Percentiles rank a stretch among this genome's conserved stretches.
Evolutionary conservation across 1,140 invertebrate genomes (phyloP).

Genomic region (Lucilia sericata): DNA sequence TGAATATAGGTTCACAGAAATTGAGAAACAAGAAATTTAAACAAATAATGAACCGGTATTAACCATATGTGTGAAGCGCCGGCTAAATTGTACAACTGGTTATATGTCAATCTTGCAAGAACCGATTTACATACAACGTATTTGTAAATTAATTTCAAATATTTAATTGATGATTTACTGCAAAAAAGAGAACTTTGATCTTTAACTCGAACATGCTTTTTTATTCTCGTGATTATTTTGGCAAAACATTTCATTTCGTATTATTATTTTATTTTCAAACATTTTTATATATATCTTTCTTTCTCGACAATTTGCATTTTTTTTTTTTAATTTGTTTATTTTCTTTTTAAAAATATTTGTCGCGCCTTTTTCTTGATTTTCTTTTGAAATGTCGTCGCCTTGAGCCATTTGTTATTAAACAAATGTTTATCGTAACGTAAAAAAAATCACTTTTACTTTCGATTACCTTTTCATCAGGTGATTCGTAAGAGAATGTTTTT

Average conservation of each 20-base stretch:
- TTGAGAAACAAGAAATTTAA: neutral
- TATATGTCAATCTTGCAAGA: neutral
- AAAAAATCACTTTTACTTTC: slow-evolving; percentile 15
- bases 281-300: neutral
- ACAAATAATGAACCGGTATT: neutral
- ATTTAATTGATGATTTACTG: neutral
- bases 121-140: neutral
- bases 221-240: slow-evolving; percentile 12
- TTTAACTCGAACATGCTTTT: neutral
- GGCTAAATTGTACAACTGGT: neutral
- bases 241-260: neutral
- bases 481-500: neutral
- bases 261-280: neutral
- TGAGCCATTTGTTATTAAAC: neutral
- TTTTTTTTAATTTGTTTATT: neutral
- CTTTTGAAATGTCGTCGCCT: too few species aligned
- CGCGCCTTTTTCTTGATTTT: too few species aligned
- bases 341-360: too few species aligned
- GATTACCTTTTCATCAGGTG: neutral
- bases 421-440: neutral
- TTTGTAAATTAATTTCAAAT: slow-evolving; percentile 4
- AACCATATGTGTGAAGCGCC: neutral
- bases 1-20: too few species aligned
- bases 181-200: neutral
- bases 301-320: neutral